Evolutionary conservation across 2,888 invertebrate species (phyloP).

Genomic region (Sialis lutaria): DNA sequence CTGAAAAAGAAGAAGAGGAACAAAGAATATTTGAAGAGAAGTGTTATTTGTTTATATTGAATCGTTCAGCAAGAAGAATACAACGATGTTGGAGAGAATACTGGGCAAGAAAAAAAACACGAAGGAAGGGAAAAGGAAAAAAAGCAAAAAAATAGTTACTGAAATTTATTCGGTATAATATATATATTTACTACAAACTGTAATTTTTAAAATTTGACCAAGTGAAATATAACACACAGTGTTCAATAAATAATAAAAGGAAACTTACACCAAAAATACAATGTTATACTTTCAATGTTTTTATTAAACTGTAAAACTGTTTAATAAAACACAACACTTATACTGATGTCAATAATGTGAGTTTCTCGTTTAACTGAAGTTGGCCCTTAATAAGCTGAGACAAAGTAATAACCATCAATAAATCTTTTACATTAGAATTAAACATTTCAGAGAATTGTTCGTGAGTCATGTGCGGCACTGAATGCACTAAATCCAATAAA

Average conservation of each 20-base stretch:
- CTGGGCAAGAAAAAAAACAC: not conserved
- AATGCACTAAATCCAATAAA: slow-evolving; percentile 77
- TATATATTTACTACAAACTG: no score
- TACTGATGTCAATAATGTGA: slow-evolving; percentile 64
- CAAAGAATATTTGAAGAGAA: slow-evolving; percentile 33
- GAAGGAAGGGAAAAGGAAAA: not conserved
- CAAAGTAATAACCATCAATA: slow-evolving; percentile 92
- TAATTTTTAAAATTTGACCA: no score
- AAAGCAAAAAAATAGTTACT: slow-evolving; percentile 15
- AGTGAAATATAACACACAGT: no score
- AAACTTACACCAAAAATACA: no score
- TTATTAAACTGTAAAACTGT: no score
- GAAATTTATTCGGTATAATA: no score
- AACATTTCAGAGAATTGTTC: slow-evolving; percentile 90
- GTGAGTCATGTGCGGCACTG: slow-evolving; percentile 77
- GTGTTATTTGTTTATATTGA: slow-evolving; percentile 6
- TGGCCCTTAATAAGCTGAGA: slow-evolving; percentile 94
- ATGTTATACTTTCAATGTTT: no score
- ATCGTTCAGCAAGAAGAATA: not conserved
- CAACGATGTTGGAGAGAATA: not conserved
- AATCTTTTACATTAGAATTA: slow-evolving; percentile 90
- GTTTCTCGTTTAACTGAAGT: slow-evolving; percentile 88
- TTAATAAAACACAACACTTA: slow-evolving; percentile 17
- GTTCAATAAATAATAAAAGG: no score
- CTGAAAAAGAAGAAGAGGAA: slow-evolving; percentile 36